phyloP scores from a whole-genome alignment of 2,113 vertebrate species.

The Gymnocephalus cernua region DNA sequence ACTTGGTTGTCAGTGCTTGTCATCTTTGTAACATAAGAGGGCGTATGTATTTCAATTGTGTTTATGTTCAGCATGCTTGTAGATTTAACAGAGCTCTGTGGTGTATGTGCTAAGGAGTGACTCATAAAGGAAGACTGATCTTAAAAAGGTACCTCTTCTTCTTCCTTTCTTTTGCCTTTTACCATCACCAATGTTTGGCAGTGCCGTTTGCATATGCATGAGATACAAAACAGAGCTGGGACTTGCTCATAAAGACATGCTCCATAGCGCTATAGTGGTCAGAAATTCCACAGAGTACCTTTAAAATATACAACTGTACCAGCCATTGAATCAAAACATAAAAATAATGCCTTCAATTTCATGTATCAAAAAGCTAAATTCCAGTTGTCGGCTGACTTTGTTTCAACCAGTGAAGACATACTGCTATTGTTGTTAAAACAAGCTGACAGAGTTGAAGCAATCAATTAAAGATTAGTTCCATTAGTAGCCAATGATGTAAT shows the following conservation, averaged over 20 bases:
- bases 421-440: neutral
- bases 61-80: neutral
- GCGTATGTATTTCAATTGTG: neutral
- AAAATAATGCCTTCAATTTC: neutral
- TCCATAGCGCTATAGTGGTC: neutral
- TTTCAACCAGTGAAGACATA: neutral
- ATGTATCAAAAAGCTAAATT: neutral
- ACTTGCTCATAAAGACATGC: neutral
- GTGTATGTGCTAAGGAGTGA: neutral
- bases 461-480: constrained; percentile 43
- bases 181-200: neutral
- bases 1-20: neutral
- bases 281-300: neutral
- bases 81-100: neutral
- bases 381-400: neutral
- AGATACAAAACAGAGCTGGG: neutral
- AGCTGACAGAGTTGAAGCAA: neutral
- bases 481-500: constrained; percentile 47
- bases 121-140: neutral
- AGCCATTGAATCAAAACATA: neutral
- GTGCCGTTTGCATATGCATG: neutral
- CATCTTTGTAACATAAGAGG: neutral
- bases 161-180: neutral
- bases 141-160: neutral
- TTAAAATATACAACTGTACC: neutral